Base-by-base conservation (phyloP, 2,797 vertebrate species). In the Mormyrops attenuatus region DNA sequence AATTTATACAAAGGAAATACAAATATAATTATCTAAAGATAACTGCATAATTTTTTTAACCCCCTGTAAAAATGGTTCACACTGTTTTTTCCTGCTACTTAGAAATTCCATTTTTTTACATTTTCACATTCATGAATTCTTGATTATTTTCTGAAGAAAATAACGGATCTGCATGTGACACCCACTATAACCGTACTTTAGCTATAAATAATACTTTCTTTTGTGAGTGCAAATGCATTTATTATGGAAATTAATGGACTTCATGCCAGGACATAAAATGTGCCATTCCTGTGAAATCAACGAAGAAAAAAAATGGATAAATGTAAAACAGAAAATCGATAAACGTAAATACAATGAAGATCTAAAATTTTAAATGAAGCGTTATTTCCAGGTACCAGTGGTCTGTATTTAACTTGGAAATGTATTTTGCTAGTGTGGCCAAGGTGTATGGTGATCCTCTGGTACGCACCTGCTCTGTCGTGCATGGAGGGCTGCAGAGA, bases 221-320 rank as follows among this genome's bases (percentile, higher is more conserved):
- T 73, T 38, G 34, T 34, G 15, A 2, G 2, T 77, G 69, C 34
- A 77, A 77, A 77, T 84, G 80, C 20, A 84, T 84, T 84, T 84
- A 84, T 84, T 84, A 84, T 84, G n/a, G 20, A 84, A 84, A 84
- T 84, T 84, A 47, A 84, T 84, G 80, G 20, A 20, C 20, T 49
- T 20, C 69, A 77, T 41, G 34, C 69, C 69, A 41, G 17, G 30
- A 17, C 17, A 77, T 34, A 77, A 41, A 41, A 38, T 17, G 30
- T 1, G 20, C 69, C 30, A 17, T 77, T 41, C 69, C 34, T 41
- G 13, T 77, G 69, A 77, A 38, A 41, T 77, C 5, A 15, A 30
- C 38, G 69, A 20, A 20, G 34, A 41, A 77, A 38, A 38, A 17
- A 41, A 34, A 34, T 7, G 2, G 20, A 60, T n/a, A 41, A 73